A percentile compares a stretch with the other conserved stretches of the same genome.
Conservation (phyloP, 2,113 vertebrate species). For the Lipophrys pholis region DNA sequence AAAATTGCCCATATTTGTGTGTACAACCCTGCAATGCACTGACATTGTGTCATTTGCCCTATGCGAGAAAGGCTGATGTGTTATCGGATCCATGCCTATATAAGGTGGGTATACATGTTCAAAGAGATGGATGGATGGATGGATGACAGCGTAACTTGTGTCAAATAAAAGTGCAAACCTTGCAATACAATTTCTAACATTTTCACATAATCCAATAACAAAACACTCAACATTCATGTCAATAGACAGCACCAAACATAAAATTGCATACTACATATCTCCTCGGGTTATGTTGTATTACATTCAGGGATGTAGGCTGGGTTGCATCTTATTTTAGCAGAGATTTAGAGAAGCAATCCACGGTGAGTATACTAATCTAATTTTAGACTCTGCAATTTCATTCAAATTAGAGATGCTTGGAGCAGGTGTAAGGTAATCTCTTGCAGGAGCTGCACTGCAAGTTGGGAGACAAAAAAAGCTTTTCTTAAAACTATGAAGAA, state of each 20-base stretch:
- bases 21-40: too few species aligned
- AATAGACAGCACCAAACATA: constrained; percentile 15
- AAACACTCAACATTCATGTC: background rate
- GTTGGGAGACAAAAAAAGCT: constrained; percentile 15
- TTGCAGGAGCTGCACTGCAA: constrained; percentile 25
- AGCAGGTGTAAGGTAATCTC: constrained; percentile 7
- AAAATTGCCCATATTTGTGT: too few species aligned
- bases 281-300: background rate
- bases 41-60: too few species aligned
- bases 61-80: too few species aligned
- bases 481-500: constrained; percentile 14
- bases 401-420: constrained; percentile 21
- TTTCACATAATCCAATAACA: background rate
- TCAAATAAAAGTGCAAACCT: too few species aligned
- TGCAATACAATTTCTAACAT: background rate
- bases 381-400: constrained; percentile 23
- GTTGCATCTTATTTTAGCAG: background rate
- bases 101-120: too few species aligned
- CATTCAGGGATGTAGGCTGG: background rate
- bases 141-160: too few species aligned
- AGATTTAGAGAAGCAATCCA: background rate
- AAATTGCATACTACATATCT: background rate
- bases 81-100: too few species aligned
- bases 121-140: too few species aligned
- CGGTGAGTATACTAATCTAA: constrained; percentile 20